These are phyloP conservation scores for Drosophila borealis DNA, from an alignment of 2,888 invertebrate genomes.

Conservation along the genomic window DNA sequence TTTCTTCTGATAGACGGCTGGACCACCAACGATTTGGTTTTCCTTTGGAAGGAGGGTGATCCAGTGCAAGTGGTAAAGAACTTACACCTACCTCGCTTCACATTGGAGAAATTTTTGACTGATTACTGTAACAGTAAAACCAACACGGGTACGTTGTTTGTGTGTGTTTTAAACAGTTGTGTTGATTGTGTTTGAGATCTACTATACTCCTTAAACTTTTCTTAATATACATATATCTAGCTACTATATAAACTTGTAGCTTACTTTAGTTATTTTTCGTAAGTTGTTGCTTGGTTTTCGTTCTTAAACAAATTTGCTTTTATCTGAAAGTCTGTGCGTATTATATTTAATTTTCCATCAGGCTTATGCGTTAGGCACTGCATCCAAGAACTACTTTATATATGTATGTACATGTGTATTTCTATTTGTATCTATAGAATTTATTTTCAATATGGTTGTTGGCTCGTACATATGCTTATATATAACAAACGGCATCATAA, in stretches of 20 bases:
- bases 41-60: conserved; percentile 97
- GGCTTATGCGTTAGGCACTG: conserved; percentile 12
- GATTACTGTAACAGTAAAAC: conserved; percentile 99
- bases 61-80: conserved; percentile 98
- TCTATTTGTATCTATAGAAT: conserved; percentile 5
- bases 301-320: conserved; percentile 6
- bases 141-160: conserved; percentile 91
- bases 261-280: conserved; percentile 7
- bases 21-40: conserved; percentile 98
- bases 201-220: conserved; percentile 23
- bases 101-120: conserved; percentile 96
- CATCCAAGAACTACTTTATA: conserved; percentile 29
- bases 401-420: conserved; percentile 2
- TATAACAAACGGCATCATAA: conserved; percentile 61
- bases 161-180: conserved; percentile 29
- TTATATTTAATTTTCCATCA: conserved; percentile 19
- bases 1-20: conserved; percentile 91
- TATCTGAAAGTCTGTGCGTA: conserved; percentile 8
- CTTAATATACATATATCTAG: conserved; percentile 3
- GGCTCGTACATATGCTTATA: conserved; percentile 27
- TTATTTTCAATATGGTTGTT: conserved; percentile 42
- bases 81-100: conserved; percentile 96
- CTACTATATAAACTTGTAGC: conserved; percentile 3
- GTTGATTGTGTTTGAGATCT: conserved; percentile 51
- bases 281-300: conserved; percentile 1